Percentiles rank a stretch among this genome's conserved stretches.
Evolutionary conservation across 2,113 vertebrate species (phyloP).

Genomic region (Microtus ochrogaster): DNA sequence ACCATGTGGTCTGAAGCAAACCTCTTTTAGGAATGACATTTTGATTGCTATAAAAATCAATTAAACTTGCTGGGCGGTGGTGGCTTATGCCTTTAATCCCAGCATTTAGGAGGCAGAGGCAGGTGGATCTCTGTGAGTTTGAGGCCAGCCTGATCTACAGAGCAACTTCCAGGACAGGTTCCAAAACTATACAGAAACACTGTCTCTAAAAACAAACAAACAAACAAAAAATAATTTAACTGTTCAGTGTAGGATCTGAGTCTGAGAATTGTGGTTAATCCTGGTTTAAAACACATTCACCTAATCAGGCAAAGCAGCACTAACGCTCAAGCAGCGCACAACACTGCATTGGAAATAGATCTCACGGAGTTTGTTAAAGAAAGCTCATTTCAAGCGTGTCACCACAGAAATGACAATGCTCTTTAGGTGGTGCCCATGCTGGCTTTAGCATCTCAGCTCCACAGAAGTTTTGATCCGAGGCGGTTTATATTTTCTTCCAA

Average conservation of each 20-base stretch:
- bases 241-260: not conserved
- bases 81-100: no score
- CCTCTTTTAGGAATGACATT: not conserved
- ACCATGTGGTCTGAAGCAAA: not conserved
- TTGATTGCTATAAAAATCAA: not conserved
- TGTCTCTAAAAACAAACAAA: no score
- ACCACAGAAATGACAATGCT: fast-evolving
- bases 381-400: fast-evolving
- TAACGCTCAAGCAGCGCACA: not conserved
- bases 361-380: not conserved
- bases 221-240: not conserved
- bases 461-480: not conserved
- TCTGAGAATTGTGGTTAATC: not conserved
- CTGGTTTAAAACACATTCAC: not conserved
- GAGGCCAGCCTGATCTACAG: no score
- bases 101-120: no score
- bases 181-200: no score
- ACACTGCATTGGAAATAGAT: not conserved
- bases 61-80: not conserved
- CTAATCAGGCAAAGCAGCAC: not conserved
- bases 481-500: not conserved
- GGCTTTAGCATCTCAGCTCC: not conserved
- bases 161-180: no score
- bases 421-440: fast-evolving
- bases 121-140: no score